phyloP scores from a whole-genome alignment of 2,113 vertebrate genomes.

The Columba livia region DNA sequence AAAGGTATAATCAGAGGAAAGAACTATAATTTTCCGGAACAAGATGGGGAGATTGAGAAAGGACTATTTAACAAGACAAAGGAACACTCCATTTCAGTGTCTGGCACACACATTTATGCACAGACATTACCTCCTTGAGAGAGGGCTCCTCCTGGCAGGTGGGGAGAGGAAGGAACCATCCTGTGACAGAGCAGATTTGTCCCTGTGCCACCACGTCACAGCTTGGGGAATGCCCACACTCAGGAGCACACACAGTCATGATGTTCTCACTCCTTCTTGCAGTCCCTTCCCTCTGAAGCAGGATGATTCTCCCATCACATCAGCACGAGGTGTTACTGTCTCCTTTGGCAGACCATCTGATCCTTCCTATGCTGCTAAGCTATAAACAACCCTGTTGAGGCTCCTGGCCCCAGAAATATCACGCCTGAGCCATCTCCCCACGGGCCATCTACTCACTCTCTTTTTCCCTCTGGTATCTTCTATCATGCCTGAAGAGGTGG shows the following conservation, averaged over 20 bases:
- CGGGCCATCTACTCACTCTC: background rate
- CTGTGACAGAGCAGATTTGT: background rate
- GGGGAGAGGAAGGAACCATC: background rate
- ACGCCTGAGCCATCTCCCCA: background rate
- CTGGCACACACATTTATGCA: fast-evolving
- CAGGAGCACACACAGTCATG: background rate
- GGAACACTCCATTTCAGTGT: background rate
- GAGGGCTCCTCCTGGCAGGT: background rate
- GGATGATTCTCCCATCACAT: background rate
- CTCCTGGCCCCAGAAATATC: background rate
- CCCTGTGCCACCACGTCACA: fast-evolving
- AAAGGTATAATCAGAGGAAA: slow-evolving; percentile 61
- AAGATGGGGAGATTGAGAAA: background rate
- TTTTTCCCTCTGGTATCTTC: background rate
- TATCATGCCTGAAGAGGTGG: background rate
- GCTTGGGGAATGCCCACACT: background rate
- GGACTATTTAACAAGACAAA: slow-evolving; percentile 28
- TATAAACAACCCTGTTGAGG: background rate
- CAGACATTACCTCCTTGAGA: background rate
- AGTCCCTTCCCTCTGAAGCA: background rate
- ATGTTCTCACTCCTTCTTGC: background rate
- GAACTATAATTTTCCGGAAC: slow-evolving; percentile 52
- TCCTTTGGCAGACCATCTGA: background rate
- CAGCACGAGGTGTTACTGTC: background rate
- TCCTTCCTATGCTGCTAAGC: background rate